phyloP scores from a whole-genome alignment of 1,140 invertebrate species.

The Druon quercuslanigerum region DNA sequence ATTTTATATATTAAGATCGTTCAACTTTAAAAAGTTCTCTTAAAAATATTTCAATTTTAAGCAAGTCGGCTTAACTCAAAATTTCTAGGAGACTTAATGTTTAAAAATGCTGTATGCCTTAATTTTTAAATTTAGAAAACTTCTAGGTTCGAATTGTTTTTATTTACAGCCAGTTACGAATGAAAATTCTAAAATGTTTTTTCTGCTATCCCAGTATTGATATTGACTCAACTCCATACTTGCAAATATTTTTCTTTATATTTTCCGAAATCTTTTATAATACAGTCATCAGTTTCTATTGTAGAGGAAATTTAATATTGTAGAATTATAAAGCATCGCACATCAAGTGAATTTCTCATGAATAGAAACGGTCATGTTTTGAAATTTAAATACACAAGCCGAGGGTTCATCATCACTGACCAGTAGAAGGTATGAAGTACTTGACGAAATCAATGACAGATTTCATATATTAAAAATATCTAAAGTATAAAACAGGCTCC shows the following conservation, averaged over 20 bases:
- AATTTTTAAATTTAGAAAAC: too few species aligned
- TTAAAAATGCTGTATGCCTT: too few species aligned
- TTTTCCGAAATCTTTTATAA: conserved; percentile 18
- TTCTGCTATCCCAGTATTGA: neutral
- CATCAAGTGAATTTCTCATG: neutral
- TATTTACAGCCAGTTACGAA: neutral
- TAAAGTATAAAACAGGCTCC: neutral
- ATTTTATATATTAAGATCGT: too few species aligned
- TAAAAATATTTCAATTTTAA: too few species aligned
- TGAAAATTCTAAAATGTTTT: neutral
- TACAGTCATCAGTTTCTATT: conserved; percentile 4
- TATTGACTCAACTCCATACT: neutral
- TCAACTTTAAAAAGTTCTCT: too few species aligned
- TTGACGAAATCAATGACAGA: conserved; percentile 10
- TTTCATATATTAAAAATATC: neutral
- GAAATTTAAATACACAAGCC: neutral
- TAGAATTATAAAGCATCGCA: neutral
- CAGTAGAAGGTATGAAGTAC: neutral
- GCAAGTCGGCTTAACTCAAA: too few species aligned
- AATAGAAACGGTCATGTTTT: neutral
- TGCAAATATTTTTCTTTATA: neutral
- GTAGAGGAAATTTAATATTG: conserved; percentile 5
- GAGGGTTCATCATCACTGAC: neutral
- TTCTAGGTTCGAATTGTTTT: too few species aligned
- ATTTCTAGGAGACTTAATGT: too few species aligned